Evolutionary conservation across 2,797 vertebrate genomes (phyloP), one percentile per base, ranked within the genome.

Genomic region (Parambassis ranga): DNA sequence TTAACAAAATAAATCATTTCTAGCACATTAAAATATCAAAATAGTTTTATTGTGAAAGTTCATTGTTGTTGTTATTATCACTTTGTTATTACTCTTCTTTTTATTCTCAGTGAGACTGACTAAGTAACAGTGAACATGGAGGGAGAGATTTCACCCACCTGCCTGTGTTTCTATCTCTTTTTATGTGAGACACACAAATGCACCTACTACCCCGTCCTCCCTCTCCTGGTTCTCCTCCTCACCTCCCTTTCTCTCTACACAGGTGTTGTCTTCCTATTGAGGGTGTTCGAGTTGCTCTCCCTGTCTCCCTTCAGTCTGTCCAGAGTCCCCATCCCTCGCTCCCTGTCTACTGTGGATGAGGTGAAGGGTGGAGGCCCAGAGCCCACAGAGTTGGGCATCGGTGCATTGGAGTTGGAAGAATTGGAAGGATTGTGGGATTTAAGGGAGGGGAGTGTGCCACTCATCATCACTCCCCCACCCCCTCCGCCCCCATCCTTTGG

Each of bases 201-300:
- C 58, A 64, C 41, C 27, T 53, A 32, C 37, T 7, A 43, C 41
- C 42, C 55, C 58, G 32, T 49, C 36, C 23, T 27, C 41, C 36
- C 48, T 52, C 72, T 55, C 51, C 55, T 61, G n/a, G n/a, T n/a
- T n/a, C 74, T 57, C 22, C 65, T 42, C 32, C 27, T 66, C 8
- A 2, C 28, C 48, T 39, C 39, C 48, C 39, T 15, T 57, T 41
- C 33, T 27, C 47, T 39, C 84, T 95, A 97, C 87, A 94, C 93
- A 26, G 93, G 93, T 1, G 93, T 94, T 14, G 95, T 96, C 89
- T 96, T 97, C 90, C 95, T 93, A 89, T 96, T 97, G 65, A 96
- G 91, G 39, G 95, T 97, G 87, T 96, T 96, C 79, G 95, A 95
- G 90, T 96, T 96, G 87, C 93, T 92, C 86, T 94, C 93, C 55